Evolutionary conservation across 1,140 invertebrate genomes (phyloP).

Genomic region (Drosophila biarmipes): DNA sequence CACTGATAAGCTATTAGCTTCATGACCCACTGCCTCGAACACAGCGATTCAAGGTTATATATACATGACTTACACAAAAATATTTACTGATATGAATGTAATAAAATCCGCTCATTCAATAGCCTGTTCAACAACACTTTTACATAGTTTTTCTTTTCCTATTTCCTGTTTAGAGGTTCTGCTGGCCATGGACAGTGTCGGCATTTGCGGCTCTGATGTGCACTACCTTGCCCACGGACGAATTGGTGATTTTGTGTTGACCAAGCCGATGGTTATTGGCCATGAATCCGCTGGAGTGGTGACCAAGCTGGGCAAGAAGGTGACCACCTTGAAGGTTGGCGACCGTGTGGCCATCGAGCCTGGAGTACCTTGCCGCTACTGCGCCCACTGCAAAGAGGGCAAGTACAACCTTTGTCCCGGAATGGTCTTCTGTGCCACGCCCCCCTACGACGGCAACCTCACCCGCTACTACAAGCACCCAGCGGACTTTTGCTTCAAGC

Average conservation of each 20-base stretch:
- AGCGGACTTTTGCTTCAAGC: constrained; percentile 96
- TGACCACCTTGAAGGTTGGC: constrained; percentile 91
- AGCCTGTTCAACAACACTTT: background rate
- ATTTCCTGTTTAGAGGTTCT: constrained; percentile 88
- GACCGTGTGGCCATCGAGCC: constrained; percentile 98
- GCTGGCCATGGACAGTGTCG: constrained; percentile 94
- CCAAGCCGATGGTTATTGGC: constrained; percentile 94
- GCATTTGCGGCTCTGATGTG: constrained; percentile 98
- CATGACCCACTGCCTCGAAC: background rate
- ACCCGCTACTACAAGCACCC: constrained; percentile 93
- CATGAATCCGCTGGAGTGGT: constrained; percentile 93
- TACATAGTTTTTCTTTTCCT: background rate
- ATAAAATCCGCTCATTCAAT: too few relatives aligned
- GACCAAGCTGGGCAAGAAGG: constrained; percentile 88
- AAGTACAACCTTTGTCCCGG: constrained; percentile 95
- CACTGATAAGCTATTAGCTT: background rate
- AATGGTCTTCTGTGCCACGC: constrained; percentile 95
- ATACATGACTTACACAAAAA: background rate
- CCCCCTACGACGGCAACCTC: constrained; percentile 94
- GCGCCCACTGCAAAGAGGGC: constrained; percentile 94
- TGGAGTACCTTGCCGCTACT: constrained; percentile 93
- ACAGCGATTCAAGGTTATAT: constrained; percentile 19
- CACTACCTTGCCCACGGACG: constrained; percentile 94
- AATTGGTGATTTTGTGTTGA: constrained; percentile 93
- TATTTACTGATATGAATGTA: background rate